phyloP scores from a whole-genome alignment of 2,888 invertebrate genomes.

The Notocelia uddmanniana region DNA sequence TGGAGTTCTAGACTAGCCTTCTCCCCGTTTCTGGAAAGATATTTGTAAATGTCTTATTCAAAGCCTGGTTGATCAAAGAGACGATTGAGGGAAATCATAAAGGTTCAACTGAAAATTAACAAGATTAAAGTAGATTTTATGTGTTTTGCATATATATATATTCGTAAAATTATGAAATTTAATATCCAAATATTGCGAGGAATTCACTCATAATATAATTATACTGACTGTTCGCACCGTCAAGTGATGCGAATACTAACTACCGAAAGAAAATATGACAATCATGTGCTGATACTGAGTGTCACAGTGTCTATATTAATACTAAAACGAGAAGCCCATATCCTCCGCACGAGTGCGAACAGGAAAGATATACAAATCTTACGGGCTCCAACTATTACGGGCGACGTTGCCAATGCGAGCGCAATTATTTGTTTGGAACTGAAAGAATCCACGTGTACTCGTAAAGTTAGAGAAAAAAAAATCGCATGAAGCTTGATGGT shows the following conservation, averaged over 20 bases:
- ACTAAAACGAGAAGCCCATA: constrained; percentile 32
- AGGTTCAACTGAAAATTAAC: not conserved
- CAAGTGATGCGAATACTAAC: constrained; percentile 8
- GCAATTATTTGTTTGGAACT: constrained; percentile 41
- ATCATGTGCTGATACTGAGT: constrained; percentile 40
- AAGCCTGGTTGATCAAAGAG: not conserved
- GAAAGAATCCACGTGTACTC: constrained; percentile 39
- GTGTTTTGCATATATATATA: no score
- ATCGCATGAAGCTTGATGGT: not conserved
- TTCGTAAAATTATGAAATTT: no score
- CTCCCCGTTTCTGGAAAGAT: not conserved
- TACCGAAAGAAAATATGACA: constrained; percentile 39
- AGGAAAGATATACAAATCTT: constrained; percentile 23
- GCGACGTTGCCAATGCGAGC: constrained; percentile 48
- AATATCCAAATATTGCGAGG: no score
- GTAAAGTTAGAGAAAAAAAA: constrained; percentile 26
- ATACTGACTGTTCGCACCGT: not conserved
- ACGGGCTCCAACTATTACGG: constrained; percentile 23
- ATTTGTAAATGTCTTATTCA: not conserved
- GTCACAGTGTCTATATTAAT: constrained; percentile 42
- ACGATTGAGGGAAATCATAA: no score
- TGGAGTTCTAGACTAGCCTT: not conserved
- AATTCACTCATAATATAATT: no score
- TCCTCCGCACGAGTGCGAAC: not conserved
- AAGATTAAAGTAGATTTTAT: not conserved